Conservation (phyloP, 2,888 invertebrate genomes). For the Drosophila atripex region DNA sequence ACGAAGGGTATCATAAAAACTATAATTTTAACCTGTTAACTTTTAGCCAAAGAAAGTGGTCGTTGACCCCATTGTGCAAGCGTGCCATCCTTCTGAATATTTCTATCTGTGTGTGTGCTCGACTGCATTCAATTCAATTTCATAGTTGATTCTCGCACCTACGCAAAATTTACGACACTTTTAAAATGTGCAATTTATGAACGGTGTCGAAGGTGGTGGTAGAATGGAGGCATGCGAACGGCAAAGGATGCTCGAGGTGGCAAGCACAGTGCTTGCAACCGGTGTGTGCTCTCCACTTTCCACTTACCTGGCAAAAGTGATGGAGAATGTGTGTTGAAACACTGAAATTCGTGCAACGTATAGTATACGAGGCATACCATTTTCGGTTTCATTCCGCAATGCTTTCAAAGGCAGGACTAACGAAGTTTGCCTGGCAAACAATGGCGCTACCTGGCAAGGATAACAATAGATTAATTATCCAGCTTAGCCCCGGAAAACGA, state of each 20-base stretch:
- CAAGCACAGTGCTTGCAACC: background rate
- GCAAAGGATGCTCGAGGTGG: constrained; percentile 3
- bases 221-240: background rate
- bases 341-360: constrained; percentile 38
- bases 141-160: constrained; percentile 60
- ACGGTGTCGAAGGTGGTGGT: constrained; percentile 14
- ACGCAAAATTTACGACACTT: constrained; percentile 72
- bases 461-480: constrained; percentile 4
- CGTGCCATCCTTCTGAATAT: background rate
- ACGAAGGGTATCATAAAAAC: background rate
- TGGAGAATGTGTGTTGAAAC: constrained; percentile 30
- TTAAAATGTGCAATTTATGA: constrained; percentile 74
- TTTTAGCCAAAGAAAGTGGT: background rate
- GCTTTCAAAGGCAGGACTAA: constrained; percentile 35
- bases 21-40: background rate
- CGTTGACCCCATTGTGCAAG: background rate
- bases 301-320: constrained; percentile 2
- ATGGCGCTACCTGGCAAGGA: constrained; percentile 3
- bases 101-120: constrained; percentile 22
- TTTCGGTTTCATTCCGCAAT: constrained; percentile 30
- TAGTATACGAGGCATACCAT: constrained; percentile 9
- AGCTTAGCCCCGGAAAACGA: background rate
- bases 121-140: constrained; percentile 65
- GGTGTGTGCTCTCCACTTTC: background rate
- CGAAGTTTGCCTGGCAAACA: constrained; percentile 37